phyloP scores from a whole-genome alignment of 2,888 invertebrate species.

The Chrysina gloriosa region DNA sequence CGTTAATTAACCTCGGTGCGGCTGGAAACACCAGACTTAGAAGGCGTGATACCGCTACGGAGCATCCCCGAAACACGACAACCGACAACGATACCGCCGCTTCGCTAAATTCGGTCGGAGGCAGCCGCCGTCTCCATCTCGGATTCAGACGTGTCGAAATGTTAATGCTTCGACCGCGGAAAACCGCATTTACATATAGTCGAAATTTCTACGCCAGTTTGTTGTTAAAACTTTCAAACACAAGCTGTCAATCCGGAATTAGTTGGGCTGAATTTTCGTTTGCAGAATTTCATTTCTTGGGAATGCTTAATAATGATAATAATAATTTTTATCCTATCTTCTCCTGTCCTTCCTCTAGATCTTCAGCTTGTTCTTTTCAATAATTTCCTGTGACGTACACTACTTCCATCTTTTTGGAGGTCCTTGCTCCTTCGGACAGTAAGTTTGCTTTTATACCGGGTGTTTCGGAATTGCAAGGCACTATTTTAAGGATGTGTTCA shows the following conservation, averaged over 20 bases:
- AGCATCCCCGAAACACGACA: neutral
- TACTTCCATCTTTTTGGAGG: no score
- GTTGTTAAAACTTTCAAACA: conserved; percentile 33
- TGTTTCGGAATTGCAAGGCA: no score
- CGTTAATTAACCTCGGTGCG: conserved; percentile 37
- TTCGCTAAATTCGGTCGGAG: neutral
- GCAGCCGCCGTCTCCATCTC: neutral
- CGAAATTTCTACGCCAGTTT: conserved; percentile 14
- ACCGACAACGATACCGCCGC: neutral
- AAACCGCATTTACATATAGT: conserved; percentile 36
- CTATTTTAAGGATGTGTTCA: no score
- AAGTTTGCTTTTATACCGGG: no score
- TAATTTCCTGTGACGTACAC: no score
- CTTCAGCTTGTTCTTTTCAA: no score
- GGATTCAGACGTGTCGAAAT: conserved; percentile 33
- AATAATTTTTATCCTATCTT: no score
- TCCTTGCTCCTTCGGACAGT: no score
- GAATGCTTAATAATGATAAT: no score
- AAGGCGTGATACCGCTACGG: neutral
- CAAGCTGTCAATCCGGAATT: conserved; percentile 10
- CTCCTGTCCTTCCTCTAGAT: no score
- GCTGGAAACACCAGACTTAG: conserved; percentile 32
- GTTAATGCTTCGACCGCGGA: conserved; percentile 19
- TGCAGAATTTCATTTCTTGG: no score
- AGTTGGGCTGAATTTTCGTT: no score